Evolutionary conservation across 2,113 vertebrate species (phyloP).

Genomic region (Ophthalmolycus amberensis): DNA sequence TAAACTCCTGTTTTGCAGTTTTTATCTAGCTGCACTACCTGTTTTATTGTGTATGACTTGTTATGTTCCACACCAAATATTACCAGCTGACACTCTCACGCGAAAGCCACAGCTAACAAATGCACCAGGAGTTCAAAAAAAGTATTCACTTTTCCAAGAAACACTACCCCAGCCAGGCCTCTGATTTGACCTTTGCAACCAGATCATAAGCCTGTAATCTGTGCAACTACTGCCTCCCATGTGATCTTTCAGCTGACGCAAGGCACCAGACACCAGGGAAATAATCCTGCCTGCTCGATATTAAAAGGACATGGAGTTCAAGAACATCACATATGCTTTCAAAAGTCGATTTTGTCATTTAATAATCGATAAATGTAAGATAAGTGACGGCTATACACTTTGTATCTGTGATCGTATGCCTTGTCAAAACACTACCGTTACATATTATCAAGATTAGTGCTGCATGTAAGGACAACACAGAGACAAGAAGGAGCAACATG

Average conservation of each 20-base stretch:
- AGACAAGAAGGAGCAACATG: too few species aligned
- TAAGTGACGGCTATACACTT: too few species aligned
- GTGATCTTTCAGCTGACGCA: neutral
- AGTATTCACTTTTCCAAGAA: neutral
- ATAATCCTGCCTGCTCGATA: neutral
- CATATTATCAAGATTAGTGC: too few species aligned
- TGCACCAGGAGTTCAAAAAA: neutral
- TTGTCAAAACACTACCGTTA: too few species aligned
- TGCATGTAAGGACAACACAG: too few species aligned
- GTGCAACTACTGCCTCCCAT: conserved; percentile 11
- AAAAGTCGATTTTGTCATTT: neutral
- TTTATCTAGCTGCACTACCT: neutral
- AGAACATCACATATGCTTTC: neutral
- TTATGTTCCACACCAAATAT: neutral
- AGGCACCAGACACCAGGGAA: neutral
- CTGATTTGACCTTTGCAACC: neutral
- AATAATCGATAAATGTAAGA: too few species aligned
- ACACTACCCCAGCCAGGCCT: neutral
- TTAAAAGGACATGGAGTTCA: neutral
- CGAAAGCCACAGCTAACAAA: neutral
- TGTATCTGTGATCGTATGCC: too few species aligned
- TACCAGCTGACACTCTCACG: neutral
- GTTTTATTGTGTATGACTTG: neutral
- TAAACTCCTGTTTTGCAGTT: neutral
- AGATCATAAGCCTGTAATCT: neutral